Evolutionary conservation across 1,140 invertebrate species (phyloP).

Genomic region (Sitobion miscanthi): DNA sequence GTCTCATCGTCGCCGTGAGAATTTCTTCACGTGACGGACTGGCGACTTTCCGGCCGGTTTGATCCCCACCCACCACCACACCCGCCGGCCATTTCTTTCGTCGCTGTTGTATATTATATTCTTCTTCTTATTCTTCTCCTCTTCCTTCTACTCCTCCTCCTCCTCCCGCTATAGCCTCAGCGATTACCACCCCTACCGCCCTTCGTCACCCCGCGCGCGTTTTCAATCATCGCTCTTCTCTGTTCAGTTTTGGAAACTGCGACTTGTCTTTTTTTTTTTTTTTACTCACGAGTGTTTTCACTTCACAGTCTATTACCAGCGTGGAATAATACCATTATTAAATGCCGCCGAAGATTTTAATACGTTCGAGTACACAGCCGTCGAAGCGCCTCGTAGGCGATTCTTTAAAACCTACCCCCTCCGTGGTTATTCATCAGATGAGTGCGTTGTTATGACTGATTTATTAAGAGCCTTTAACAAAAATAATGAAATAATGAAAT

Average conservation of each 20-base stretch:
- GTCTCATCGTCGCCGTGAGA: constrained; percentile 34
- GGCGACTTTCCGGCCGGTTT: constrained; percentile 54
- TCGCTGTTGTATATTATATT: not conserved
- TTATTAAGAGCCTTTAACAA: not conserved
- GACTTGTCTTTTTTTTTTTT: not conserved
- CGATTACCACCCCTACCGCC: not conserved
- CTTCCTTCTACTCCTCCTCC: not conserved
- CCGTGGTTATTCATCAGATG: not conserved
- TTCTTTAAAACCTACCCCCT: not conserved
- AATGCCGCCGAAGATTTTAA: not conserved
- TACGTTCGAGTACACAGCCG: not conserved
- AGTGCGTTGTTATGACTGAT: constrained; percentile 1
- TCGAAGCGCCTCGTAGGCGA: not conserved
- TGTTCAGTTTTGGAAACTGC: not conserved
- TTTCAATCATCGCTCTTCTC: not conserved
- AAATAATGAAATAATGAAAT: not conserved
- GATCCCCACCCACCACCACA: not conserved
- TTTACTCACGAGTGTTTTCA: not conserved
- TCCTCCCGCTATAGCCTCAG: not conserved
- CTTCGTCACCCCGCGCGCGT: not conserved
- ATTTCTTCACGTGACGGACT: constrained; percentile 45
- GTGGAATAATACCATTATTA: constrained; percentile 18
- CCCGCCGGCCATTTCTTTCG: not conserved
- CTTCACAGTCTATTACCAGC: constrained; percentile 1
- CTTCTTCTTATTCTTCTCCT: not conserved